Conservation (phyloP, 1,140 invertebrate species). For the Bombus affinis region DNA sequence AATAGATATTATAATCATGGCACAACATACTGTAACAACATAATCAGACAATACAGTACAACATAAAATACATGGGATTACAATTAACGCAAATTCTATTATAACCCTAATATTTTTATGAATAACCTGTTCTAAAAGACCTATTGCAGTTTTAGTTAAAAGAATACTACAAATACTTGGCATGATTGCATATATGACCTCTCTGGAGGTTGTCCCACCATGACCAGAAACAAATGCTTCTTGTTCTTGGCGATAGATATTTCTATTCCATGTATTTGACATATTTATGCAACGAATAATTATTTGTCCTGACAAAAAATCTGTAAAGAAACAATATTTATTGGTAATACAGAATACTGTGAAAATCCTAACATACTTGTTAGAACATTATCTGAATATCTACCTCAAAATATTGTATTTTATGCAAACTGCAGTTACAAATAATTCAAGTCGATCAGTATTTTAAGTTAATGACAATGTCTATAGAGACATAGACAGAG, state of each 20-base stretch:
- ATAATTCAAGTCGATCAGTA: background rate
- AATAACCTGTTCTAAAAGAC: slow-evolving; percentile 49
- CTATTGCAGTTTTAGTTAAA: slow-evolving; percentile 69
- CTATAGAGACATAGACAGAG: no score
- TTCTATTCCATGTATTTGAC: slow-evolving; percentile 45
- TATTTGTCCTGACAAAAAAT: background rate
- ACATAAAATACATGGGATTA: slow-evolving; percentile 82
- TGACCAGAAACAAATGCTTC: slow-evolving; percentile 77
- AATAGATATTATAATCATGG: slow-evolving; percentile 62
- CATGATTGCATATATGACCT: slow-evolving; percentile 80
- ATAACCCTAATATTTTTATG: slow-evolving; percentile 65
- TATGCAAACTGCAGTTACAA: background rate
- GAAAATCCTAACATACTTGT: background rate
- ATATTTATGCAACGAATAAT: slow-evolving; percentile 30
- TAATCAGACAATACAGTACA: slow-evolving; percentile 80
- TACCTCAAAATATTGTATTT: background rate
- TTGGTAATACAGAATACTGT: background rate
- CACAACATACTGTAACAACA: slow-evolving; percentile 62
- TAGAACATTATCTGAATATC: slow-evolving; percentile 4
- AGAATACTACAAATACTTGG: slow-evolving; percentile 79
- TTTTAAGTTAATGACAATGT: background rate
- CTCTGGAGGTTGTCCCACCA: slow-evolving; percentile 71
- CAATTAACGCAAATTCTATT: slow-evolving; percentile 82
- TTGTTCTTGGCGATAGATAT: slow-evolving; percentile 72
- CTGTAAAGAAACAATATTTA: slow-evolving; percentile 19